Conservation (phyloP, 2,888 invertebrate genomes). For the Monopis laevigella region DNA sequence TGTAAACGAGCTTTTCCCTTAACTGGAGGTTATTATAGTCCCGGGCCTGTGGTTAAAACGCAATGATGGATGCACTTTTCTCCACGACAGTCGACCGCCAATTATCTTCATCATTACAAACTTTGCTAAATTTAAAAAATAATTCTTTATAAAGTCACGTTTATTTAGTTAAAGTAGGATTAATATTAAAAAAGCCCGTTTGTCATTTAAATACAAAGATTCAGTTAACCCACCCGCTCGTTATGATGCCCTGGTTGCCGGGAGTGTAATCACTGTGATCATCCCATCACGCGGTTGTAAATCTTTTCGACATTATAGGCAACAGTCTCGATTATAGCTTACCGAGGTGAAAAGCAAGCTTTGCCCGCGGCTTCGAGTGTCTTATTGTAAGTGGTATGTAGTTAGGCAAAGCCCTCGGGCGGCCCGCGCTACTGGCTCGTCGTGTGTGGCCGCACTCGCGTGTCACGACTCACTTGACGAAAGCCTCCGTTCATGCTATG, state of each 20-base stretch:
- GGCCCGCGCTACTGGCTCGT: slow-evolving; percentile 10
- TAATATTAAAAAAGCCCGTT: not conserved
- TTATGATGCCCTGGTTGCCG: not conserved
- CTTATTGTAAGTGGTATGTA: slow-evolving; percentile 6
- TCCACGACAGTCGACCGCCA: not conserved
- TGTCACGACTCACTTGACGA: slow-evolving; percentile 4
- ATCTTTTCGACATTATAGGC: slow-evolving; percentile 12
- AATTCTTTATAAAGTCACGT: not conserved
- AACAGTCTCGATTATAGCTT: slow-evolving; percentile 11
- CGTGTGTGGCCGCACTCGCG: slow-evolving; percentile 12
- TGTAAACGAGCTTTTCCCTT: slow-evolving; percentile 11
- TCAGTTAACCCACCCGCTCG: not conserved
- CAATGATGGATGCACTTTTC: slow-evolving; percentile 11
- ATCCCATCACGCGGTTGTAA: slow-evolving; percentile 10
- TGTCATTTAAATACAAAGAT: not conserved
- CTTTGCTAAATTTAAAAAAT: too few species aligned
- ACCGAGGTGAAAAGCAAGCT: slow-evolving; percentile 10
- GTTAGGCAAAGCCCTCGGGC: slow-evolving; percentile 6
- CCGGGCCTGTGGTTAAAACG: slow-evolving; percentile 8
- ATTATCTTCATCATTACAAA: slow-evolving; percentile 1
- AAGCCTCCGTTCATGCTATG: not conserved
- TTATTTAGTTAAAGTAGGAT: not conserved
- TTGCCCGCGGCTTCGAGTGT: slow-evolving; percentile 6
- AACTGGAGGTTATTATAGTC: slow-evolving; percentile 11
- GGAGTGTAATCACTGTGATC: slow-evolving; percentile 10